Evolutionary conservation across 2,888 invertebrate species (phyloP).

Genomic region (Drosophila mimetica): DNA sequence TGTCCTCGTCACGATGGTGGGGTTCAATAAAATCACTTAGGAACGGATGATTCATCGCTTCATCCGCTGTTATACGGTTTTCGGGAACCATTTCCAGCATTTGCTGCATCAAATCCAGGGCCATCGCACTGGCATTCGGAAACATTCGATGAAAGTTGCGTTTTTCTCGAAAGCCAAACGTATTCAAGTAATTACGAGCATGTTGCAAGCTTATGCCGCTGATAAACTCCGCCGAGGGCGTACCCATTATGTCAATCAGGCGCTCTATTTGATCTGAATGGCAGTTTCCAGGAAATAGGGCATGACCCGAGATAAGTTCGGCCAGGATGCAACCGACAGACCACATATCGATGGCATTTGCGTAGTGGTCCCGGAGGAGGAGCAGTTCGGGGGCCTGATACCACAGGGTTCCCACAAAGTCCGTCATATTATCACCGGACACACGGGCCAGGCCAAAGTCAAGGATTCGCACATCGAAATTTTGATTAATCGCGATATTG

Average conservation of each 20-base stretch:
- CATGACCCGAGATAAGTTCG: conserved; percentile 96
- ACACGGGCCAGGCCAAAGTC: conserved; percentile 99
- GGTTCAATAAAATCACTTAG: conserved; percentile 97
- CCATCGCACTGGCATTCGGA: conserved; percentile 94
- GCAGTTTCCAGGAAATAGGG: conserved; percentile 97
- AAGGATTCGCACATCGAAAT: conserved; percentile 98
- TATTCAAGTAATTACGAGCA: conserved; percentile 95
- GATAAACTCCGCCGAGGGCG: conserved; percentile 96
- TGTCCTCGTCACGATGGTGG: conserved; percentile 95
- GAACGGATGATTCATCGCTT: conserved; percentile 85
- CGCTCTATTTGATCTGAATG: conserved; percentile 99
- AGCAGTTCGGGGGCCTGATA: conserved; percentile 99
- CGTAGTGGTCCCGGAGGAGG: conserved; percentile 99
- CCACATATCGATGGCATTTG: conserved; percentile 99
- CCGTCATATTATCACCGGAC: conserved; percentile 99
- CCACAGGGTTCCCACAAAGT: conserved; percentile 96
- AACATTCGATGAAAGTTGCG: conserved; percentile 95
- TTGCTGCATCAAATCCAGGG: conserved; percentile 95
- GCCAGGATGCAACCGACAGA: conserved; percentile 99
- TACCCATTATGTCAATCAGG: conserved; percentile 98
- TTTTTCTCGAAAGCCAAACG: conserved; percentile 90
- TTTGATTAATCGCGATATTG: conserved; percentile 99
- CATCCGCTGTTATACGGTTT: conserved; percentile 91
- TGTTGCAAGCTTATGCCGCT: conserved; percentile 97
- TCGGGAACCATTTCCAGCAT: conserved; percentile 98